Base-by-base conservation (phyloP, 1,140 invertebrate genomes). In the Drosophila gunungcola region DNA sequence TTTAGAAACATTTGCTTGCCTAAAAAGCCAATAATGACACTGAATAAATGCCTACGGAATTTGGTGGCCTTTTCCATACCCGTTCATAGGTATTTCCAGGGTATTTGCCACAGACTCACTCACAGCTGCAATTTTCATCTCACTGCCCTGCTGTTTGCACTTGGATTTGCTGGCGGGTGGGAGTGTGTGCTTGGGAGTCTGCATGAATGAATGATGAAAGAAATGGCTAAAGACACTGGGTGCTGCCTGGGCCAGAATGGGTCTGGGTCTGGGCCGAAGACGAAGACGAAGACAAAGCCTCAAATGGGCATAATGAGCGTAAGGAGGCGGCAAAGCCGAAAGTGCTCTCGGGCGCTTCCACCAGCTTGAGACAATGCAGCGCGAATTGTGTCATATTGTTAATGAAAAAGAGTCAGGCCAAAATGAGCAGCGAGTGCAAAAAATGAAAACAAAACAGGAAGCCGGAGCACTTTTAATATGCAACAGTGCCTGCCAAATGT, bases 231-330 rank as follows among this genome's bases (percentile, higher is more conserved):
- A 78, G 70, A 79, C 36, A 82, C 80, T 73, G 51, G 38, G 41
- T 39, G 81, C 80, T 73, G 51, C 42, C 45, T 53, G 74, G 25
- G 51, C 52, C 29, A 7, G 45, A 16, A 21, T 52, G 16, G 46
- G 41, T 38, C 34, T 39, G 67, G n/a, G 51, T 57, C 65, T 57
- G 42, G 48, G 56, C 45, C n/a, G 42, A 29, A 12, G 43, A 34
- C 16, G 16, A 21, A 21, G 48, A 25, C 57, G 55, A 88, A 86
- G 84, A 88, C 84, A 89, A 88, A 89, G 84, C 79, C 76, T 77
- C 76, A 69, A 88, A 88, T 89, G 84, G 78, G 84, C 83, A 83
- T 89, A 88, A 88, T 88, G 84, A 89, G 82, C 83, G 81, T 88
- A 78, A 82, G 84, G 60, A 88, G 81, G 78, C 52, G 81, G 72